Conservation (phyloP, 2,113 vertebrate genomes). For the Coturnix japonica region DNA sequence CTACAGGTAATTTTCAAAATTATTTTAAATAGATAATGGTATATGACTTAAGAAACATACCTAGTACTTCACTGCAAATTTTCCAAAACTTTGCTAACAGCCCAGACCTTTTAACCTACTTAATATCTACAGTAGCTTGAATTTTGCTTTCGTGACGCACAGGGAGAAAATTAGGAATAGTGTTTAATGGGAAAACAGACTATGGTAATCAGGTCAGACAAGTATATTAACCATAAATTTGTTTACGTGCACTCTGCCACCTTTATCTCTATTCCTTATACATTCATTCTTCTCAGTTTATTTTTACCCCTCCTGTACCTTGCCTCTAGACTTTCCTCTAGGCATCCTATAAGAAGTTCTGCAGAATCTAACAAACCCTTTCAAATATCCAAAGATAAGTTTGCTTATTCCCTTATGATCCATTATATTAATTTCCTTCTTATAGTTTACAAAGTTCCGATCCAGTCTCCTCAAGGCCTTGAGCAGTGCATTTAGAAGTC, state of each 20-base stretch:
- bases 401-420: background rate
- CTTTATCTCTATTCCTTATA: background rate
- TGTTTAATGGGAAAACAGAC: background rate
- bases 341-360: background rate
- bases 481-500: background rate
- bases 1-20: background rate
- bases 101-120: background rate
- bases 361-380: background rate
- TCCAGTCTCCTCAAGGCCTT: background rate
- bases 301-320: background rate
- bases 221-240: background rate
- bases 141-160: accelerated
- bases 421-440: background rate
- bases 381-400: background rate
- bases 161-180: background rate
- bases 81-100: background rate
- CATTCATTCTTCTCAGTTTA: background rate
- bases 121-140: background rate
- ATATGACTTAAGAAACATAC: background rate
- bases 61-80: background rate
- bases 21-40: background rate
- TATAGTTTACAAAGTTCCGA: background rate
- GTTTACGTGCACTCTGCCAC: accelerated
- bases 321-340: background rate
- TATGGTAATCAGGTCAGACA: background rate